These are phyloP conservation scores for Scaptomyza tumidula DNA, from an alignment of 2,888 invertebrate species.

Conservation along the genomic window DNA sequence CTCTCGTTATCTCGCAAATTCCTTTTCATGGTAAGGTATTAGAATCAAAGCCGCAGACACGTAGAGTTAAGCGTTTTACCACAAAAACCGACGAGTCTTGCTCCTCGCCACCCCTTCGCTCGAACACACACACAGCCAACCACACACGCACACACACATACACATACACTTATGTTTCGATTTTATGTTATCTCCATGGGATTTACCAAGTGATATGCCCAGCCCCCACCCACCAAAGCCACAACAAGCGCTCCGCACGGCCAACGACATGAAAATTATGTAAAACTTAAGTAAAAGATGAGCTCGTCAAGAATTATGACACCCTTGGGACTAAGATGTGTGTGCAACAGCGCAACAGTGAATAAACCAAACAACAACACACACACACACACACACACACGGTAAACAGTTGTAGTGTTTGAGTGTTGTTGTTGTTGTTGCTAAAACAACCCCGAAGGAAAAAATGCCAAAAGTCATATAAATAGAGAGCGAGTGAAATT, in stretches of 20 bases:
- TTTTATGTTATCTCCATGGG: slow-evolving; percentile 79
- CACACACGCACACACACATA: slow-evolving; percentile 42
- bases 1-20: background rate
- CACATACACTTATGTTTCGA: slow-evolving; percentile 65
- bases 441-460: slow-evolving; percentile 42
- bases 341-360: slow-evolving; percentile 67
- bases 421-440: slow-evolving; percentile 11
- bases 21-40: slow-evolving; percentile 1
- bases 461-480: slow-evolving; percentile 27
- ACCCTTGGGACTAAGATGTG: slow-evolving; percentile 82
- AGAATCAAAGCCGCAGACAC: slow-evolving; percentile 63
- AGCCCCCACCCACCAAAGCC: background rate
- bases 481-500: slow-evolving; percentile 12
- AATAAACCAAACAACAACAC: slow-evolving; percentile 42
- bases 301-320: slow-evolving; percentile 85
- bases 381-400: slow-evolving; percentile 24
- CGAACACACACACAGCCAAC: slow-evolving; percentile 49
- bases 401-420: slow-evolving; percentile 4
- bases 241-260: slow-evolving; percentile 30
- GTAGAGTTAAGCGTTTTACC: slow-evolving; percentile 77
- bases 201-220: slow-evolving; percentile 59
- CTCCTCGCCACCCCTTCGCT: slow-evolving; percentile 21
- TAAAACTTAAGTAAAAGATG: slow-evolving; percentile 85
- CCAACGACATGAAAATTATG: slow-evolving; percentile 83
- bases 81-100: slow-evolving; percentile 50